A percentile compares a stretch with the other conserved stretches of the same genome.
These are phyloP conservation scores for Tetraneura akinire DNA, from an alignment of 1,140 invertebrate genomes.

Conservation along the genomic window DNA sequence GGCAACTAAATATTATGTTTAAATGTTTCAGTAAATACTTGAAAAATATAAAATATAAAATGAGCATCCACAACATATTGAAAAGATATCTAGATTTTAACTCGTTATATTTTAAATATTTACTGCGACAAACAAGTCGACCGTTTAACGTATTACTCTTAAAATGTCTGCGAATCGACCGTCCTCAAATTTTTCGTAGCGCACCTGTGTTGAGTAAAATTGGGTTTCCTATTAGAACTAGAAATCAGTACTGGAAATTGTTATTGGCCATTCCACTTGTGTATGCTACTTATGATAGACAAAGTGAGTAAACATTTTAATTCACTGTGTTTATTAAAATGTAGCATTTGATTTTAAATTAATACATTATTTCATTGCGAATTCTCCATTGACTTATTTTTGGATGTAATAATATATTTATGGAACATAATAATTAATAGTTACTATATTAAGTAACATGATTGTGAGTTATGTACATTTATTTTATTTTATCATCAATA, in stretches of 20 bases:
- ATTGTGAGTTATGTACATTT: too few relatives aligned
- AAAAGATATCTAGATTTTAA: neutral
- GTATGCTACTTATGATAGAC: neutral
- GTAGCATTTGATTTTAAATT: too few relatives aligned
- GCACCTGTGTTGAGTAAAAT: neutral
- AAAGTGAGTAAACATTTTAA: neutral
- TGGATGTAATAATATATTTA: too few relatives aligned
- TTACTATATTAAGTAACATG: too few relatives aligned
- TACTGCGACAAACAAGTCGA: neutral
- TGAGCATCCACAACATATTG: neutral
- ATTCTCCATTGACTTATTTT: too few relatives aligned
- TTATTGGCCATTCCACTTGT: conserved; percentile 12
- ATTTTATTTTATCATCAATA: too few relatives aligned
- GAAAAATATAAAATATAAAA: too few relatives aligned
- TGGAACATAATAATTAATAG: too few relatives aligned
- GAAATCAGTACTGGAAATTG: conserved; percentile 4
- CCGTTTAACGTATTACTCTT: neutral
- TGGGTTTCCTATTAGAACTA: neutral
- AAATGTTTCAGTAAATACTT: too few relatives aligned
- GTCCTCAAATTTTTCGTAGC: neutral
- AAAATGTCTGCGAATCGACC: neutral
- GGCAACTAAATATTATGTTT: too few relatives aligned
- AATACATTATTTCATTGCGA: too few relatives aligned
- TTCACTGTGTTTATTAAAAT: neutral
- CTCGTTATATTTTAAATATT: neutral